Evolutionary conservation across 2,888 invertebrate genomes (phyloP).

Genomic region (Piscicola geometra): DNA sequence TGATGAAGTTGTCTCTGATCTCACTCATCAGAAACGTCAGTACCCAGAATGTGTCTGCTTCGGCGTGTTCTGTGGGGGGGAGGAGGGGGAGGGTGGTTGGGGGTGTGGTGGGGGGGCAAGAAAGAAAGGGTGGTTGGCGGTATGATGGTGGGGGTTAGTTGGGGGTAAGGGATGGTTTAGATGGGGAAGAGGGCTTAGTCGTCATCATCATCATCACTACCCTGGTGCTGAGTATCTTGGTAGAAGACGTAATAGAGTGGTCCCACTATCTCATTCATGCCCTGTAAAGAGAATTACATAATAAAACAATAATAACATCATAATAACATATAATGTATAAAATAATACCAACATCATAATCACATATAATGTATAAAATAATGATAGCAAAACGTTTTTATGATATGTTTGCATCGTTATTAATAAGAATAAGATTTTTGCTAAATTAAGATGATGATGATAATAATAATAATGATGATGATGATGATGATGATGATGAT

Average conservation of each 20-base stretch:
- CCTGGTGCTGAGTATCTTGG: conserved; percentile 69
- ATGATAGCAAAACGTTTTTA: too few relatives aligned
- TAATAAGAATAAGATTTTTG: too few relatives aligned
- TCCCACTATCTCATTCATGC: conserved; percentile 99
- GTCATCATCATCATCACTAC: too few relatives aligned
- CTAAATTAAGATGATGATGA: too few relatives aligned
- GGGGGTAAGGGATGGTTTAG: not conserved
- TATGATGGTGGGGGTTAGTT: not conserved
- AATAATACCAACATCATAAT: too few relatives aligned
- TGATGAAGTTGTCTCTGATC: conserved; percentile 88
- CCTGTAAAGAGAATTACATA: conserved; percentile 75
- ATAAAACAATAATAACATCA: too few relatives aligned
- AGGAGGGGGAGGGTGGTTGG: not conserved
- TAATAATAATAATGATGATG: too few relatives aligned
- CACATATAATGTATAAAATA: too few relatives aligned
- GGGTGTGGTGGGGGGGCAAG: not conserved
- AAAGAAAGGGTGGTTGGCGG: not conserved
- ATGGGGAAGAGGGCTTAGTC: not conserved
- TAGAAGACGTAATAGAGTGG: conserved; percentile 97
- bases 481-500: too few relatives aligned
- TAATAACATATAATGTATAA: too few relatives aligned
- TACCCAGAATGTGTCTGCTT: conserved; percentile 95
- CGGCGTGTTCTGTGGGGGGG: conserved; percentile 70
- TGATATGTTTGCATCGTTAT: too few relatives aligned
- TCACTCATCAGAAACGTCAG: conserved; percentile 97